Evolutionary conservation across 1,140 invertebrate genomes (phyloP), one percentile per base, ranked within the genome.

Genomic region (Pectinophora gossypiella): DNA sequence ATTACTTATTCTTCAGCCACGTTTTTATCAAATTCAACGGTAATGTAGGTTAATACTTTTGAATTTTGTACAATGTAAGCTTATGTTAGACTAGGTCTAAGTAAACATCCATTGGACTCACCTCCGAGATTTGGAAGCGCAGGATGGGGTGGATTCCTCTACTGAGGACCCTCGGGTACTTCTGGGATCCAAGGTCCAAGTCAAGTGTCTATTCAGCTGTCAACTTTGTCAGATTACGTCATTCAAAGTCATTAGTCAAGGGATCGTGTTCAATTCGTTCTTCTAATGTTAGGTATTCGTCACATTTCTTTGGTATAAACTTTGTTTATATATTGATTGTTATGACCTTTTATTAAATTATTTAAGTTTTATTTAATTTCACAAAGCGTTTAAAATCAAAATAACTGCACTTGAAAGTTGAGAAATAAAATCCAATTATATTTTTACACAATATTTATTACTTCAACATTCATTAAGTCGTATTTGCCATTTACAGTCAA

Each of bases 401-500:
- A 23, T 5, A 10, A 10, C 10, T 23, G 4, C 4, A 32, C 9
- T 12, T 3, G 27, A 12, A n/a, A 3, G 36, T 40, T 15, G 1
- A 15, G 7, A 6, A 40, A 40, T 40, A 16, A 40, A 40, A 40
- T 40, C n/a, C 36, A 44, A 10, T 12, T 6, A 44, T 20, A 44
- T 20, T 44, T n/a, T 44, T 44, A 10, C 19, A 44, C 53, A 65
- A 69, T 68, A 63, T 83, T 81, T 74, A 76, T 74, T 81, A 59
- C 72, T 62, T 81, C 70, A 73, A 76, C 63, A 77, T 64, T 80
- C 19, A 40, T 74, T 80, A 80, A 82, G 68, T 83, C 76, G 76
- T 80, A 76, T 77, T 77, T 71, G 72, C 75, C 79, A 84, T 86
- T 78, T 86, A 86, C 83, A 86, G 64, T 70, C 66, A 50, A 84